phyloP scores from a whole-genome alignment of 1,140 invertebrate genomes.

The Trigoniulus corallinus region DNA sequence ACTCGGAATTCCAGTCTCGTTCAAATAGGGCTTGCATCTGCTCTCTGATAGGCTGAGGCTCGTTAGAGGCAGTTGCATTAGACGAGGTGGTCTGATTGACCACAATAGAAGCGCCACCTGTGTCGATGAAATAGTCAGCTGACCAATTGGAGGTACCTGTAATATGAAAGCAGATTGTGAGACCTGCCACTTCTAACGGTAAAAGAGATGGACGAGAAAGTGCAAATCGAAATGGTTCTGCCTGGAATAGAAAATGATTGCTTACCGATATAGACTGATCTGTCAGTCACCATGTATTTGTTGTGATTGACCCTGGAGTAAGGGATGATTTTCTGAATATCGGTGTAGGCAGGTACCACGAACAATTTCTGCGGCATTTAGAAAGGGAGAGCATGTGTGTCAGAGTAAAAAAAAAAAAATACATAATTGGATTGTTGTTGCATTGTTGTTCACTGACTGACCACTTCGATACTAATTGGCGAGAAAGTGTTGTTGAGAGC shows the following conservation, averaged over 20 bases:
- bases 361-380: slow-evolving; percentile 53
- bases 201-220: no score
- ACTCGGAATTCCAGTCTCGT: slow-evolving; percentile 71
- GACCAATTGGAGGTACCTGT: slow-evolving; percentile 93
- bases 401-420: neutral
- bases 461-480: slow-evolving; percentile 58
- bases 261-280: slow-evolving; percentile 69
- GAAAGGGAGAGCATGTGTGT: no score
- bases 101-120: slow-evolving; percentile 52
- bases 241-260: no score
- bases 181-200: no score
- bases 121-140: slow-evolving; percentile 85
- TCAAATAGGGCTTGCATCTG: slow-evolving; percentile 66
- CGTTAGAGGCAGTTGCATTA: slow-evolving; percentile 19
- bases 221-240: no score
- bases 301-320: slow-evolving; percentile 89
- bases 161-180: slow-evolving; percentile 11
- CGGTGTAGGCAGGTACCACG: slow-evolving; percentile 48
- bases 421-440: neutral
- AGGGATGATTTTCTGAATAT: slow-evolving; percentile 65
- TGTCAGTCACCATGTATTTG: slow-evolving; percentile 98
- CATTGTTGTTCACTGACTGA: slow-evolving; percentile 29
- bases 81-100: slow-evolving; percentile 34
- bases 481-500: slow-evolving; percentile 45
- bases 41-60: slow-evolving; percentile 33